A percentile compares a stretch with the other conserved stretches of the same genome.
These are phyloP conservation scores for Galeopsomyia nigrocyanea DNA, from an alignment of 2,888 invertebrate genomes.

Conservation along the genomic window DNA sequence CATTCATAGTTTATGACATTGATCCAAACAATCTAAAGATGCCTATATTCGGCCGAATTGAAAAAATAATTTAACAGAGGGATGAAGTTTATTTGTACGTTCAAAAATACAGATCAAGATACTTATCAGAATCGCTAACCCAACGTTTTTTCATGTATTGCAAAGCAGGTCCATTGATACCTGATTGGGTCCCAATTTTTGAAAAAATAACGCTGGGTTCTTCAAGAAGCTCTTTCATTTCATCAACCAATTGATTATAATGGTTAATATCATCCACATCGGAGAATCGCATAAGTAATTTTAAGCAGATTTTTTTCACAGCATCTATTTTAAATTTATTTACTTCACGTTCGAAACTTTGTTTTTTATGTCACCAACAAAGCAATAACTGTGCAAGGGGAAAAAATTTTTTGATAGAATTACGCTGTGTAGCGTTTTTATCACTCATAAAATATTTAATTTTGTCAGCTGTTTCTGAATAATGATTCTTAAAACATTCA, in stretches of 20 bases:
- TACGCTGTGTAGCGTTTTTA: constrained; percentile 38
- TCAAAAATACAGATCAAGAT: too few relatives aligned
- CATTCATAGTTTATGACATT: not conserved
- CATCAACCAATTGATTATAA: not conserved
- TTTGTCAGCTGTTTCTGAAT: constrained; percentile 8
- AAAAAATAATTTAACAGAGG: not conserved
- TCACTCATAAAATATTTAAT: constrained; percentile 46
- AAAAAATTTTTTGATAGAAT: constrained; percentile 30
- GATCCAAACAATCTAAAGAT: not conserved
- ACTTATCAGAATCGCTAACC: too few relatives aligned
- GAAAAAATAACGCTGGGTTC: not conserved
- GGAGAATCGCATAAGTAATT: not conserved
- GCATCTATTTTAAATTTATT: not conserved
- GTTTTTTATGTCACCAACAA: constrained; percentile 38
- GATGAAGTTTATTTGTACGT: not conserved
- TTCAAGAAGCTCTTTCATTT: not conserved
- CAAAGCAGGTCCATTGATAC: not conserved
- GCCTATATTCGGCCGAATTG: not conserved
- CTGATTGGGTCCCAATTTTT: not conserved
- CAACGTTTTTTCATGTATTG: not conserved
- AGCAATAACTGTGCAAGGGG: constrained; percentile 31
- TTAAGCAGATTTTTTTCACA: not conserved
- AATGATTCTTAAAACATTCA: constrained; percentile 29
- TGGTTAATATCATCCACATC: not conserved
- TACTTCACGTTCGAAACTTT: constrained; percentile 13